Conservation (phyloP, 2,797 vertebrate genomes). For the Sebastes goodei region DNA sequence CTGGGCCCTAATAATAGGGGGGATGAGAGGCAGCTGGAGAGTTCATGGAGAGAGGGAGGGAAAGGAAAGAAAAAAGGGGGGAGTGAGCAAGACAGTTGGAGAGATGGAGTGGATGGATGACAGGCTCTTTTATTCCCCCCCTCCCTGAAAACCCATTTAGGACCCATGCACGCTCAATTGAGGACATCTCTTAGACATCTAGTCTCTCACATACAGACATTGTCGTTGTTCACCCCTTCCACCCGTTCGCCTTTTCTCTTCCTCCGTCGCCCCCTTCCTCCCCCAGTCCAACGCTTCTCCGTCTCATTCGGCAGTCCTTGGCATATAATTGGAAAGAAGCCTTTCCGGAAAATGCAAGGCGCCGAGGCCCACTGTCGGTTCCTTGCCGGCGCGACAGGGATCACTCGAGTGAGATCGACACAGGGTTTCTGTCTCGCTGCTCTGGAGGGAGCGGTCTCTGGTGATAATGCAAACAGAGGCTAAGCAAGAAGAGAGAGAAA, state of each 20-base stretch:
- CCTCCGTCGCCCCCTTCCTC: not conserved
- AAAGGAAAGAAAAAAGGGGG: conserved; percentile 16
- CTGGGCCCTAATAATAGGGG: conserved; percentile 72
- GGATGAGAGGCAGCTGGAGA: conserved; percentile 55
- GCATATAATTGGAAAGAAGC: conserved; percentile 52
- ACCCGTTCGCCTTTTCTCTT: not conserved
- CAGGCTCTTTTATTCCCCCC: conserved; percentile 64
- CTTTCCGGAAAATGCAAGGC: not conserved
- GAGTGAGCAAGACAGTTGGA: conserved; percentile 33
- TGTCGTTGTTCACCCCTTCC: conserved; percentile 43
- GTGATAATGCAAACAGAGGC: conserved; percentile 46
- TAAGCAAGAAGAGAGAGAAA: conserved; percentile 1
- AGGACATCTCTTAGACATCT: conserved; percentile 75
- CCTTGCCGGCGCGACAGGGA: conserved; percentile 17
- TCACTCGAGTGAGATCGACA: conserved; percentile 59
- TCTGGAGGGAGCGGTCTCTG: conserved; percentile 40
- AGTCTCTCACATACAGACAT: conserved; percentile 65
- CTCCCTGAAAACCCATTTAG: conserved; percentile 79
- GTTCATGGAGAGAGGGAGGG: conserved; percentile 5
- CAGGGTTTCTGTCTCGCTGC: conserved; percentile 27
- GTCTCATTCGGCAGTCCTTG: conserved; percentile 26
- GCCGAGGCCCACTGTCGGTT: not conserved
- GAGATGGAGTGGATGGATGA: conserved; percentile 49
- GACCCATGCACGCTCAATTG: conserved; percentile 70
- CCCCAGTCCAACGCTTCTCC: not conserved